Evolutionary conservation across 2,113 vertebrate genomes (phyloP).

Genomic region (Strix uralensis): DNA sequence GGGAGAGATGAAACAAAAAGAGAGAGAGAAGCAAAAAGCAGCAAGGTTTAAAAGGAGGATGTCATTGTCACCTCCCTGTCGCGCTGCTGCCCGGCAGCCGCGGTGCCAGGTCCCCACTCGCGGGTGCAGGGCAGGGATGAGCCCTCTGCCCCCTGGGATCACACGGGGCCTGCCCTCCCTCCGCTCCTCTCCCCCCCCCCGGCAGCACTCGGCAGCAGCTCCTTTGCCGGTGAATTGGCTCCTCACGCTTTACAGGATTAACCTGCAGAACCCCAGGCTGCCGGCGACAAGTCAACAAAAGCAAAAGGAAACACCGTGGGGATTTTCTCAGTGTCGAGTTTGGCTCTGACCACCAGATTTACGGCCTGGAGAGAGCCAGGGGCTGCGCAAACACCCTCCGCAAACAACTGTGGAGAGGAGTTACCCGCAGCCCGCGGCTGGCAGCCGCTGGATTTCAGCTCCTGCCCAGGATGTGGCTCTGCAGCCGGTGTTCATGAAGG

Average conservation of each 20-base stretch:
- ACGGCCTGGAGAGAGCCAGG: rapidly evolving
- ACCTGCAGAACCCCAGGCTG: neutral
- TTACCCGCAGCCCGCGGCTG: neutral
- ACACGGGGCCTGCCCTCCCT: neutral
- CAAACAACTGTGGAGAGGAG: neutral
- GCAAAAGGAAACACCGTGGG: neutral
- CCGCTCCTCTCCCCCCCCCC: neutral
- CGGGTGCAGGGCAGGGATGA: neutral
- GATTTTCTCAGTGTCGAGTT: rapidly evolving
- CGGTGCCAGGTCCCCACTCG: neutral
- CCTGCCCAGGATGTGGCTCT: neutral
- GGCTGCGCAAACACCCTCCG: neutral
- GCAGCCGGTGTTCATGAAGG: rapidly evolving
- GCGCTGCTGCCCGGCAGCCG: neutral
- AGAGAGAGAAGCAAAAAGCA: neutral
- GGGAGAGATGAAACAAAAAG: conserved; percentile 61
- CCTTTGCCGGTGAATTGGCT: neutral
- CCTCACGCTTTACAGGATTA: rapidly evolving
- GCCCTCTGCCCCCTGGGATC: neutral
- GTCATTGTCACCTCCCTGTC: neutral
- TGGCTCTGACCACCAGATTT: neutral
- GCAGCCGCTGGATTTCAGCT: neutral
- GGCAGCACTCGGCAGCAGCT: neutral
- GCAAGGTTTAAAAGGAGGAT: conserved; percentile 51
- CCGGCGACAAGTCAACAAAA: rapidly evolving